phyloP scores from a whole-genome alignment of 2,113 vertebrate species.

The Romanogobio albipinnatus region DNA sequence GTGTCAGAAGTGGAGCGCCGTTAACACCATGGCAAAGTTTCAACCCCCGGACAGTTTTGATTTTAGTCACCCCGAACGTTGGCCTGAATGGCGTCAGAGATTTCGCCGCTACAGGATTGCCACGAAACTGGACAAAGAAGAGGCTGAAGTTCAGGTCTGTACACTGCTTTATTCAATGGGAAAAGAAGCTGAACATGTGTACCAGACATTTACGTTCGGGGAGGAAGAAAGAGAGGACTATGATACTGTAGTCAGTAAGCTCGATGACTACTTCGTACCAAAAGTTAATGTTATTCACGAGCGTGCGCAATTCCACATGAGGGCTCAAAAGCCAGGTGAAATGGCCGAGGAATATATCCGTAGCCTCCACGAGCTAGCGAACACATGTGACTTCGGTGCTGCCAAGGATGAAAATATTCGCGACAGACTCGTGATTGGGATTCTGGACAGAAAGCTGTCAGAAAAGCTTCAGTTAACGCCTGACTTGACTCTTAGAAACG shows the following conservation, averaged over 20 bases:
- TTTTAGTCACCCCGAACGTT: not conserved
- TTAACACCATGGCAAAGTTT: not conserved
- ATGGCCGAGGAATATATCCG: no score
- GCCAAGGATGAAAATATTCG: not conserved
- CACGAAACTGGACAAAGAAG: not conserved
- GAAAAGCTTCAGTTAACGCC: not conserved
- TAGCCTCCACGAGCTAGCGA: no score
- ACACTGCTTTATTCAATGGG: conserved; percentile 39
- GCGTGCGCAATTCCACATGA: not conserved
- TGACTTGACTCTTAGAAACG: not conserved
- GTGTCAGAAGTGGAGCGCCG: no score
- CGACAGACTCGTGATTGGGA: not conserved
- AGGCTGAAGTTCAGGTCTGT: no score
- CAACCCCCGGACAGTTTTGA: not conserved
- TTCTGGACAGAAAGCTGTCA: not conserved
- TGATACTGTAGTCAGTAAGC: no score
- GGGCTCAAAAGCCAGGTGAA: not conserved
- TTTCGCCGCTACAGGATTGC: not conserved
- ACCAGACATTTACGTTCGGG: conserved; percentile 16
- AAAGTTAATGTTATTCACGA: no score
- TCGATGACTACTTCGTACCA: no score
- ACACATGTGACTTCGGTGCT: no score
- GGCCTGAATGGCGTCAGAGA: not conserved
- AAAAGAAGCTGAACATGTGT: conserved; percentile 42
- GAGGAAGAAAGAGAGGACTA: no score